Evolutionary conservation across 92 coral and sea anemone species (phyloP), one percentile per base, ranked within the genome.

Genomic region (Bergia puertoricense): DNA sequence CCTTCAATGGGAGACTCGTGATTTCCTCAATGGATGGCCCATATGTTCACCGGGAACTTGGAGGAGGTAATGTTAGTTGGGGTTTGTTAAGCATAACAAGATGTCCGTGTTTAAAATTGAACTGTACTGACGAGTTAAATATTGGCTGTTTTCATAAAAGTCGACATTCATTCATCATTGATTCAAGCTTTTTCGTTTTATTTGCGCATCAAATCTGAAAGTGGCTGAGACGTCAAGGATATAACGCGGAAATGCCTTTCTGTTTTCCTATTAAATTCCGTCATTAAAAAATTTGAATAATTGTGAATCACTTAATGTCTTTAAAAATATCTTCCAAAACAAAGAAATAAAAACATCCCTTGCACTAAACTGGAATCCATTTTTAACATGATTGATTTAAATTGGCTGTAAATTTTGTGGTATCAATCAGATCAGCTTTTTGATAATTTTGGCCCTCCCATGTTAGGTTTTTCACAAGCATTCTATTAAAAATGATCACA

Each of bases 1-100:
- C 91, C 68, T 93, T 95, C 85, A 95, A 93, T 86, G 98, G 98
- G 18, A 88, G 88, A n/a, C 88, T 95, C 4, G 98, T 95, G 0
- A 94, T 94, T 36, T 89, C 94, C 18, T 89, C 50, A 57, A 71
- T 30, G 74, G 77, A 45, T 51, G 74, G 67, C 44, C 94, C 62
- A 54, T 89, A 72, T 65, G 85, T 59, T 76, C 86, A 85, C 73
- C 39, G 54, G 72, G 82, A 79, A 88, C 77, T 88, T 67, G 89
- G 76, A 1, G 78, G 73, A 78, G 83, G 90, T 88, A 67, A 59
- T 86, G 54, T 42, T 42, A 16, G 80, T 76, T 42, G 16, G 2
- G 5, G 8, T 76, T 42, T n/a, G n/a, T 18, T 16, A 42, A 36
- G 54, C 37, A 16, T n/a, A 76, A 72, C 15, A 14, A 36, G 36